phyloP scores from a whole-genome alignment of 2,888 invertebrate species.

The Apocheima hispidaria region DNA sequence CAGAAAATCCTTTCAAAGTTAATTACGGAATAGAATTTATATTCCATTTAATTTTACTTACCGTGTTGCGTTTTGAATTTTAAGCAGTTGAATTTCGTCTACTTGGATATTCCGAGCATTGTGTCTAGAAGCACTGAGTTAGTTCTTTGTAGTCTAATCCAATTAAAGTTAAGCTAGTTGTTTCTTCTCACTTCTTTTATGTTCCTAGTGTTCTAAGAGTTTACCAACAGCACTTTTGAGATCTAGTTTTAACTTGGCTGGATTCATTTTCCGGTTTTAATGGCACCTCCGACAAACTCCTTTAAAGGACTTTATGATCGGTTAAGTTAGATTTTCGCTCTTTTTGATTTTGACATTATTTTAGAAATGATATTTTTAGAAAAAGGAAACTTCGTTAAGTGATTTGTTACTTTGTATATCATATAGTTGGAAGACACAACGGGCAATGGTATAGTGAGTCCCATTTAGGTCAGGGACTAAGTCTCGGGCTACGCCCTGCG shows the following conservation, averaged over 20 bases:
- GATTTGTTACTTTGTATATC: background rate
- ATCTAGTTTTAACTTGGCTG: slow-evolving; percentile 25
- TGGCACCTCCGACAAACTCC: background rate
- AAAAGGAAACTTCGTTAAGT: background rate
- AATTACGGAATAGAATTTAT: slow-evolving; percentile 33
- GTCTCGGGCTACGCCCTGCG: slow-evolving; percentile 63
- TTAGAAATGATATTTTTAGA: background rate
- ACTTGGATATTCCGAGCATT: slow-evolving; percentile 33
- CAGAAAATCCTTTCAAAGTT: slow-evolving; percentile 43
- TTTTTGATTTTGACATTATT: background rate
- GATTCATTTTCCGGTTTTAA: slow-evolving; percentile 22
- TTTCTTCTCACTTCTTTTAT: slow-evolving; percentile 42
- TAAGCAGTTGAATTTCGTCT: slow-evolving; percentile 33
- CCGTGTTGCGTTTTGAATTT: slow-evolving; percentile 32
- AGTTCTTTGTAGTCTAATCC: slow-evolving; percentile 31
- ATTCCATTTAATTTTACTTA: slow-evolving; percentile 34
- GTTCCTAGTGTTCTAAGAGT: slow-evolving; percentile 38
- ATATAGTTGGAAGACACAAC: slow-evolving; percentile 17
- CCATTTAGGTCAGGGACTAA: slow-evolving; percentile 68
- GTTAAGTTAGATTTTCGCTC: background rate
- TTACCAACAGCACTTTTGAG: slow-evolving; percentile 26
- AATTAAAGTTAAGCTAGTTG: slow-evolving; percentile 42
- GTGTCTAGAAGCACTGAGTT: slow-evolving; percentile 31
- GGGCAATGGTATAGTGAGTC: slow-evolving; percentile 52
- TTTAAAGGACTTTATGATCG: background rate